Percentiles rank a stretch among this genome's conserved stretches.
These are phyloP conservation scores for Sitta europaea DNA, from an alignment of 2,113 vertebrate genomes.

Conservation along the genomic window DNA sequence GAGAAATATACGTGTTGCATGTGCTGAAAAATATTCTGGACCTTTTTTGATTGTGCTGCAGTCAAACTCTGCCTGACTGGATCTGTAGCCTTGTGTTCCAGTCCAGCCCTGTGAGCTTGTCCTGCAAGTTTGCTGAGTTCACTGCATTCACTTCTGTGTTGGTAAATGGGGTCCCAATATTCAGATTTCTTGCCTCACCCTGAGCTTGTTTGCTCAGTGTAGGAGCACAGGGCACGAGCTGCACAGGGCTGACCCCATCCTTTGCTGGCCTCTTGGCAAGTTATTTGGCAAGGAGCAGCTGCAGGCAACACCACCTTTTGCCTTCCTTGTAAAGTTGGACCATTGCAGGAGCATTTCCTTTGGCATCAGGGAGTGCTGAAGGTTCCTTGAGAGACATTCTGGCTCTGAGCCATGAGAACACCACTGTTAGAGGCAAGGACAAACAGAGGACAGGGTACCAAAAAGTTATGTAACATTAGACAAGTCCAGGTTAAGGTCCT, in stretches of 20 bases:
- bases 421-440: neutral
- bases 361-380: neutral
- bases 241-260: neutral
- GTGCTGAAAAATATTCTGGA: neutral
- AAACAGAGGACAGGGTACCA: neutral
- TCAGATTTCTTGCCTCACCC: neutral
- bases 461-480: neutral
- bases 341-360: neutral
- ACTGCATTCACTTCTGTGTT: neutral
- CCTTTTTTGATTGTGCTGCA: neutral
- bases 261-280: neutral
- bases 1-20: neutral
- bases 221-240: accelerated
- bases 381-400: neutral
- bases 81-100: neutral
- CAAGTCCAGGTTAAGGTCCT: neutral
- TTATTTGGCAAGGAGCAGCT: neutral
- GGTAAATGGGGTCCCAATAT: neutral
- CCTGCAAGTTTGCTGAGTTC: neutral
- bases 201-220: accelerated
- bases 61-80: neutral
- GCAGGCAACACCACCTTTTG: neutral
- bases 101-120: neutral
- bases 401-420: neutral
- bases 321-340: neutral